These are phyloP conservation scores for Drosophila obscura DNA, from an alignment of 1,140 invertebrate genomes.

Conservation along the genomic window DNA sequence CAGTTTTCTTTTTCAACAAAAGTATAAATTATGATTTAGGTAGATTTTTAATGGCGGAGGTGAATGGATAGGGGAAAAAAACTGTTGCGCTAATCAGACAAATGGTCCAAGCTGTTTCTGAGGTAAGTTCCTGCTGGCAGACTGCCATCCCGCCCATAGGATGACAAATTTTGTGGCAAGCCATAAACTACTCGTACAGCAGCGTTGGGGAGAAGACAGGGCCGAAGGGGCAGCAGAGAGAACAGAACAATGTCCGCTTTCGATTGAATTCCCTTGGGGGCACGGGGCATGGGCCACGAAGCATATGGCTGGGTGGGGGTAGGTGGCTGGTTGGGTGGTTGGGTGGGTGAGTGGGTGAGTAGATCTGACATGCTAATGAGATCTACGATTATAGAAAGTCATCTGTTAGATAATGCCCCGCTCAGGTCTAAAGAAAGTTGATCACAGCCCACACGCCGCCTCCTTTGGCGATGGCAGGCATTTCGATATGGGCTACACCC, in stretches of 20 bases:
- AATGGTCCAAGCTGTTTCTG: constrained; percentile 52
- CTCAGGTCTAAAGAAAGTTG: constrained; percentile 35
- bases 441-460: constrained; percentile 15
- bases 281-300: not conserved
- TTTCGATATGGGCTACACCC: constrained; percentile 18
- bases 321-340: constrained; percentile 23
- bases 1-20: constrained; percentile 10
- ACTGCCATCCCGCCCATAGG: constrained; percentile 48
- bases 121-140: constrained; percentile 45
- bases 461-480: no score
- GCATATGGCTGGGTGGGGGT: not conserved
- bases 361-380: constrained; percentile 56
- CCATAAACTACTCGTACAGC: constrained; percentile 42
- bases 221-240: not conserved
- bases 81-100: constrained; percentile 62
- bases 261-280: constrained; percentile 3
- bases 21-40: constrained; percentile 46
- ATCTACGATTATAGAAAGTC: constrained; percentile 42
- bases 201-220: not conserved
- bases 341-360: constrained; percentile 32
- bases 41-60: constrained; percentile 35
- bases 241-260: constrained; percentile 1
- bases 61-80: constrained; percentile 33
- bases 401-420: constrained; percentile 46
- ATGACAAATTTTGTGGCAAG: constrained; percentile 67